Evolutionary conservation across 2,888 invertebrate species (phyloP).

Genomic region (Leucophora obtusa): DNA sequence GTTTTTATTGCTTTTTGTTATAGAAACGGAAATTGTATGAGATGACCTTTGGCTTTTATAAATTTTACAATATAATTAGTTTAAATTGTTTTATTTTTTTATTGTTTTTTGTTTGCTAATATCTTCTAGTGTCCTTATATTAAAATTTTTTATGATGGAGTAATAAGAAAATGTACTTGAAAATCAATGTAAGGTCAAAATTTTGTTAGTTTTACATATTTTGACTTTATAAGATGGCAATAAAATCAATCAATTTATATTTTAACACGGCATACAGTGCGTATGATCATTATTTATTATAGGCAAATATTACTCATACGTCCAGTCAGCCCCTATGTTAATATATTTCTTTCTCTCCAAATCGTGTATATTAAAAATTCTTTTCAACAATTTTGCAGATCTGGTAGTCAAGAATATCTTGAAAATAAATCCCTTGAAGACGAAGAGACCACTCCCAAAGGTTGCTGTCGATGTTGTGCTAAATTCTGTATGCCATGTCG

Average conservation of each 20-base stretch:
- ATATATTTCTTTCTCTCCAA: too few species aligned
- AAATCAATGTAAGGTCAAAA: not conserved
- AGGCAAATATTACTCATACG: too few species aligned
- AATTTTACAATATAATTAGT: not conserved
- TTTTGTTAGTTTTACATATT: not conserved
- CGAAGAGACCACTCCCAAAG: constrained; percentile 67
- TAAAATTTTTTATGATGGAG: not conserved
- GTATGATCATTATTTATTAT: too few species aligned
- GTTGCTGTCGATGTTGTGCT: constrained; percentile 74
- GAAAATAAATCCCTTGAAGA: constrained; percentile 67
- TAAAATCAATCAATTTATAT: too few species aligned
- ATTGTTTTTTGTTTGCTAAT: not conserved
- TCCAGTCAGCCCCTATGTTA: too few species aligned
- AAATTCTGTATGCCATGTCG: constrained; percentile 77
- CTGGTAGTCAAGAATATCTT: constrained; percentile 76
- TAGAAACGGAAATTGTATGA: constrained; percentile 11
- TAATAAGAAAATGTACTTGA: not conserved
- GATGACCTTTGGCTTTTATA: constrained; percentile 36
- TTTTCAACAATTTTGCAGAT: constrained; percentile 64
- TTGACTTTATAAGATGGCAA: too few species aligned
- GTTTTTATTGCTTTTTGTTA: not conserved
- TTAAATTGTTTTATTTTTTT: not conserved
- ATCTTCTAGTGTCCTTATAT: not conserved
- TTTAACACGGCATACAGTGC: too few species aligned
- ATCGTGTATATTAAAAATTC: too few species aligned